A percentile compares a stretch with the other conserved stretches of the same genome.
Conservation (phyloP, 2,113 vertebrate species). For the Arizona elegans region DNA sequence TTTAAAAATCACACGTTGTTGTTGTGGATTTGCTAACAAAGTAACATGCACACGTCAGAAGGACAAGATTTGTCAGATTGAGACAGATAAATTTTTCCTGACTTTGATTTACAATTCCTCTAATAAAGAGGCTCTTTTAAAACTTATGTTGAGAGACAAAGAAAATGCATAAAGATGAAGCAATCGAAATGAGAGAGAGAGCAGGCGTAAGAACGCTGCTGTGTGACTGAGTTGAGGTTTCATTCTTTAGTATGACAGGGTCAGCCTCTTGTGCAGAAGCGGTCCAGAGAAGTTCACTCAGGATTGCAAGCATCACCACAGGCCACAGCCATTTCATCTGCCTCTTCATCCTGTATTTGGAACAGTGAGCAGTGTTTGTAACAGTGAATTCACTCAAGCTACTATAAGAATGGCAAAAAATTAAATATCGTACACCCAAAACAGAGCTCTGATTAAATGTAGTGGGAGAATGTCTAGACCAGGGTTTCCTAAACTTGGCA, state of each 20-base stretch:
- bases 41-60: not conserved
- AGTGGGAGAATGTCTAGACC: not conserved
- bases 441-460: too few species aligned
- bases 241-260: too few species aligned
- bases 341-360: constrained; percentile 7
- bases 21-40: not conserved
- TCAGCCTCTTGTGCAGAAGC: too few species aligned
- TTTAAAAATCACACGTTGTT: not conserved
- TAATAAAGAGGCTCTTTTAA: not conserved
- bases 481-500: not conserved
- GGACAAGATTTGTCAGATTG: not conserved
- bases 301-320: not conserved
- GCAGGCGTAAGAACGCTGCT: not conserved
- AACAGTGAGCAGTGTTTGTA: not conserved
- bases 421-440: not conserved
- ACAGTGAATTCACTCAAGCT: not conserved
- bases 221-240: too few species aligned
- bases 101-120: not conserved
- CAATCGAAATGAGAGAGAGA: rapidly evolving
- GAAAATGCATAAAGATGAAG: not conserved
- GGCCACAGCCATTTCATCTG: not conserved
- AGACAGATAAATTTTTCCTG: not conserved
- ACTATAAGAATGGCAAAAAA: not conserved
- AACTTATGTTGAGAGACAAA: not conserved
- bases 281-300: not conserved